A percentile compares a stretch with the other conserved stretches of the same genome.
phyloP scores from a whole-genome alignment of 2,888 invertebrate genomes.

The Conomelus anceps region DNA sequence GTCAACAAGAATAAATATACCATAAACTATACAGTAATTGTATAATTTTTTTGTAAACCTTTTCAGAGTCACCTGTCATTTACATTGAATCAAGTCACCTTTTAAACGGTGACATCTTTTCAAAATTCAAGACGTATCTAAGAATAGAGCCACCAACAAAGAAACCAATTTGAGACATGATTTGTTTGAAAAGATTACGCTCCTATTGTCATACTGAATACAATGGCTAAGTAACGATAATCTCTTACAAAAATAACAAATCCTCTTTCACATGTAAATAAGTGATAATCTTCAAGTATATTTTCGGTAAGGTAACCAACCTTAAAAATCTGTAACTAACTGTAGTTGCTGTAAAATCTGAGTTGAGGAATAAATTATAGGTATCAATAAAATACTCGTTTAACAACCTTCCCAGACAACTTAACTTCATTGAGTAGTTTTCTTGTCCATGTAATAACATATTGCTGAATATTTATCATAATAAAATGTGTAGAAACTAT shows the following conservation, averaged over 20 bases:
- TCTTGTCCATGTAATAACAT: too few relatives aligned
- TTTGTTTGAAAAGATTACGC: background rate
- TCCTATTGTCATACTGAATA: background rate
- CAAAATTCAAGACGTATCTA: background rate
- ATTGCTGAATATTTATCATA: too few relatives aligned
- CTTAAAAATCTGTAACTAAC: background rate
- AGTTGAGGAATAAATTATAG: background rate
- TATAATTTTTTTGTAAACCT: too few relatives aligned
- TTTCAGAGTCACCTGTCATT: too few relatives aligned
- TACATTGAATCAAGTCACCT: background rate
- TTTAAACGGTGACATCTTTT: background rate
- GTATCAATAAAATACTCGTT: background rate
- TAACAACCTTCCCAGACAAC: background rate
- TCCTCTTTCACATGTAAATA: background rate
- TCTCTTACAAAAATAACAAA: background rate
- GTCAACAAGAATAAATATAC: too few relatives aligned
- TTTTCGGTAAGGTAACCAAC: background rate
- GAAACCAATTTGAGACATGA: background rate
- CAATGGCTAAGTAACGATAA: background rate
- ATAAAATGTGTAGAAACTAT: too few relatives aligned
- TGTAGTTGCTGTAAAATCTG: background rate
- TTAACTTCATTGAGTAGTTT: background rate
- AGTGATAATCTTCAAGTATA: background rate
- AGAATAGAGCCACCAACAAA: background rate
- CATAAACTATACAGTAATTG: too few relatives aligned